Evolutionary conservation across 1,140 invertebrate genomes (phyloP).

Genomic region (Aphaenogaster floridana): DNA sequence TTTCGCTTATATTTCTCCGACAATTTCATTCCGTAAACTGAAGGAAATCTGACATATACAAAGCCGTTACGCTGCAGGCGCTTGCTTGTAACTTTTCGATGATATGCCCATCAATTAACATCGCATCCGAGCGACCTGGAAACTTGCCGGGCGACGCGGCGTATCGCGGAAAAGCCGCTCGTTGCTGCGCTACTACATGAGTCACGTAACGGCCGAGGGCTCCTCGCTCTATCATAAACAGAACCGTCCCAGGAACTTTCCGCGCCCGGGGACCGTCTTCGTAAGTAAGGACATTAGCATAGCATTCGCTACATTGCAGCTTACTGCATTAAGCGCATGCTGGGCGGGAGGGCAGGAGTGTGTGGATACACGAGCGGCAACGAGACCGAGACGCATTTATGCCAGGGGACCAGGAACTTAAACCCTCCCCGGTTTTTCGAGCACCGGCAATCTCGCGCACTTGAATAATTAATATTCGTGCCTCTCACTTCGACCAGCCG

Average conservation of each 20-base stretch:
- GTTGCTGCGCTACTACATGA: conserved; percentile 16
- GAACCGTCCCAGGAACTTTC: conserved; percentile 77
- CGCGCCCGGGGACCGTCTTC: conserved; percentile 75
- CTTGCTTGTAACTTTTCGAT: conserved; percentile 50
- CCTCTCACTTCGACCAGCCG: background rate
- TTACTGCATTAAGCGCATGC: conserved; percentile 76
- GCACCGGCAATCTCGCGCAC: background rate
- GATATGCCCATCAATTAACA: conserved; percentile 62
- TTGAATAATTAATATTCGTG: conserved; percentile 32
- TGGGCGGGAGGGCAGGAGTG: conserved; percentile 44
- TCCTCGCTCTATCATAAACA: conserved; percentile 69
- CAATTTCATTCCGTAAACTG: conserved; percentile 23
- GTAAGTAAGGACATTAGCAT: conserved; percentile 79
- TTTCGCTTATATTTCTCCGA: background rate
- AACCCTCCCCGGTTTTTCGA: conserved; percentile 6
- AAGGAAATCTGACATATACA: conserved; percentile 47
- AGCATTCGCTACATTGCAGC: conserved; percentile 78
- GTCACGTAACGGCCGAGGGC: conserved; percentile 54
- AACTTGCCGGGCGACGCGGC: conserved; percentile 41
- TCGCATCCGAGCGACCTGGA: conserved; percentile 48
- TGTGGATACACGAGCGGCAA: background rate
- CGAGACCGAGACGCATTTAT: conserved; percentile 31
- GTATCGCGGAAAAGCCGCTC: conserved; percentile 50
- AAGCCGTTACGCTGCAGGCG: conserved; percentile 26
- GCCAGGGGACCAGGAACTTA: background rate